A percentile compares a stretch with the other conserved stretches of the same genome.
Conservation (phyloP, 2,113 vertebrate species). For the Brevimyrus niger region DNA sequence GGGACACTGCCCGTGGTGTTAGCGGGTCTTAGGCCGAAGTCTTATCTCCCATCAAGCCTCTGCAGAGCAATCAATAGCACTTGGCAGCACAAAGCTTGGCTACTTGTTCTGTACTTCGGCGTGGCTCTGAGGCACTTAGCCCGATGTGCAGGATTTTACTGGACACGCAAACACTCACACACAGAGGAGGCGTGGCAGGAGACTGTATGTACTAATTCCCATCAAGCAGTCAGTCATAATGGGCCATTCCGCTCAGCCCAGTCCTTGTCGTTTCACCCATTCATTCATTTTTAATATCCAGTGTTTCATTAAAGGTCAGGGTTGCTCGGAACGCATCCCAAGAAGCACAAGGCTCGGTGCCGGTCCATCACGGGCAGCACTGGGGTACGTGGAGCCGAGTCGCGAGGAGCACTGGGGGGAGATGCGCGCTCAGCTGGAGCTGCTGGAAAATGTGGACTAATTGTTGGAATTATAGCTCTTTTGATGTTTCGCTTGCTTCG, state of each 20-base stretch:
- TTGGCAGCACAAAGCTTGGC: conserved; percentile 10
- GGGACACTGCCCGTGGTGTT: neutral
- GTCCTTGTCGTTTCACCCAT: neutral
- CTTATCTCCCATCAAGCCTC: conserved; percentile 20
- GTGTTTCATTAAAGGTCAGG: neutral
- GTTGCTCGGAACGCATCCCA: neutral
- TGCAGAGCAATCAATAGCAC: conserved; percentile 30
- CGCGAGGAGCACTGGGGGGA: neutral
- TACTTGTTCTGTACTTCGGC: neutral
- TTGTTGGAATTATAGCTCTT: neutral
- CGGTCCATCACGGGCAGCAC: neutral
- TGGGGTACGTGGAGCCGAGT: neutral
- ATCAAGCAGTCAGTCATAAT: neutral
- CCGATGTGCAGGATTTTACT: neutral
- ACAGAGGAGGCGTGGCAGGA: neutral
- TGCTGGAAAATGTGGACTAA: neutral
- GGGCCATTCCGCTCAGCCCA: neutral
- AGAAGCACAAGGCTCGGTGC: neutral
- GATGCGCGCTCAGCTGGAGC: neutral
- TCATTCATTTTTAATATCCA: neutral
- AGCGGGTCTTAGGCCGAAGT: conserved; percentile 19
- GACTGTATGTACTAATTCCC: neutral
- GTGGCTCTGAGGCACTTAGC: neutral
- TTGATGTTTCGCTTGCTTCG: neutral
- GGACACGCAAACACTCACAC: neutral